These are phyloP conservation scores for Gnatocerus cornutus DNA, from an alignment of 2,888 invertebrate species.

Conservation along the genomic window DNA sequence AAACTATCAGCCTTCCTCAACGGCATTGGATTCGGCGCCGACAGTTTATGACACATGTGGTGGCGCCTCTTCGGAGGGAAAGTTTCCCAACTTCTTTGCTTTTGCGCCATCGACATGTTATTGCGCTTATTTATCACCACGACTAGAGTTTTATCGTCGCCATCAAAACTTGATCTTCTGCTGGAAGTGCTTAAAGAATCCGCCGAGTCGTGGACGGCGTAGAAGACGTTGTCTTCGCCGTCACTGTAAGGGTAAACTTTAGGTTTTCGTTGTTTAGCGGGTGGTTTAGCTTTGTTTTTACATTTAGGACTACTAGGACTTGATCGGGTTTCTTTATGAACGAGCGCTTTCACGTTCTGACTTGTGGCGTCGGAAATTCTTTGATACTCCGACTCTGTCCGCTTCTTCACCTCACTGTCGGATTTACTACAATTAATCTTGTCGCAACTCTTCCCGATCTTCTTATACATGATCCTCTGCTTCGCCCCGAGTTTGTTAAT, in stretches of 20 bases:
- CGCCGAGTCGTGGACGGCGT: constrained; percentile 72
- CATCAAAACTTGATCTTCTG: constrained; percentile 74
- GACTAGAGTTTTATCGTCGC: constrained; percentile 71
- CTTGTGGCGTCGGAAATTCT: constrained; percentile 74
- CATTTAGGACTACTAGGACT: constrained; percentile 69
- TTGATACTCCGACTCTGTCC: constrained; percentile 73
- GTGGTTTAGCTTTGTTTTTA: constrained; percentile 64
- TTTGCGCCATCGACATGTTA: constrained; percentile 72
- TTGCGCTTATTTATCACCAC: constrained; percentile 72
- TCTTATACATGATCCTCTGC: constrained; percentile 68
- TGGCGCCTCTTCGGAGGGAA: constrained; percentile 74
- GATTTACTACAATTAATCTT: constrained; percentile 65
- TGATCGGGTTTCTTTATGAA: constrained; percentile 71
- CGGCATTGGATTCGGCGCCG: constrained; percentile 60
- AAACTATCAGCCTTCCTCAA: constrained; percentile 79
- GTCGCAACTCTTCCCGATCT: constrained; percentile 70
- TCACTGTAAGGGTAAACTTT: constrained; percentile 75
- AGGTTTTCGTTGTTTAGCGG: constrained; percentile 59
- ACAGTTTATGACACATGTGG: constrained; percentile 67
- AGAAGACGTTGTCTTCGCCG: constrained; percentile 74
- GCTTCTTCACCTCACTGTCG: constrained; percentile 59
- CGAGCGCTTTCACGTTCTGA: constrained; percentile 72
- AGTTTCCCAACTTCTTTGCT: constrained; percentile 78
- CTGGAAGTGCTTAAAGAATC: constrained; percentile 76
- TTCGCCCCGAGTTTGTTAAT: constrained; percentile 65